Evolutionary conservation across 1,140 invertebrate species (phyloP), one percentile per base, ranked within the genome.

Genomic region (Dreissena rostriformis): DNA sequence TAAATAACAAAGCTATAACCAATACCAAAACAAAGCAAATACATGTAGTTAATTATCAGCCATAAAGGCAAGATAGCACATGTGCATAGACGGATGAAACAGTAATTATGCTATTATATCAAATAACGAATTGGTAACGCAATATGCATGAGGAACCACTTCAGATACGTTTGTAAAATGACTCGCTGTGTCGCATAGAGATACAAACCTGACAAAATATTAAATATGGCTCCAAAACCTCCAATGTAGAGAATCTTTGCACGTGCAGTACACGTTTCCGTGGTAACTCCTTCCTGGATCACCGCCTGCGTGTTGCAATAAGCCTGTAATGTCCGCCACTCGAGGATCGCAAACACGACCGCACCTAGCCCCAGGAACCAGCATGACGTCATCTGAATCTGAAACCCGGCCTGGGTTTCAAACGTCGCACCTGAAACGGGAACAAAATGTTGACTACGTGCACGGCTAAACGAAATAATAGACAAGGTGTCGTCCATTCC

Each of bases 121-220:
- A 15, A 26, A 39, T 1, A 17, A 68, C 29, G 8, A 22, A 26
- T 7, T 26, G 26, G 19, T 22, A 22, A n/a, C 24, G 1, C 26
- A n/a, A 17, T 26, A 68, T n/a, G 26, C 66, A 68, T 26, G 22
- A 7, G 19, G 1, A n/a, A 22, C 29, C 22, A 24, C 6, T 28
- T 17, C 19, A 68, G 26, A 7, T n/a, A n/a, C n/a, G n/a, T n/a
- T n/a, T n/a, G n/a, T 26, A 4, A 22, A 22, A 22, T 68, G 26
- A 2, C 1, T 68, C 19, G 15, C 8, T 7, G 19, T 22, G 26
- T 68, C 19, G 14, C n/a, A 29, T 49, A 17, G 5, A 71, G 14
- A 71, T 39, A 66, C 15, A 29, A 67, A 82, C 80, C 80, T 74
- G 80, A 72, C 67, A 82, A 82, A 19, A 82, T 22, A 49, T 82